Evolutionary conservation across 2,113 vertebrate genomes (phyloP).

Genomic region (Podilymbus podiceps): DNA sequence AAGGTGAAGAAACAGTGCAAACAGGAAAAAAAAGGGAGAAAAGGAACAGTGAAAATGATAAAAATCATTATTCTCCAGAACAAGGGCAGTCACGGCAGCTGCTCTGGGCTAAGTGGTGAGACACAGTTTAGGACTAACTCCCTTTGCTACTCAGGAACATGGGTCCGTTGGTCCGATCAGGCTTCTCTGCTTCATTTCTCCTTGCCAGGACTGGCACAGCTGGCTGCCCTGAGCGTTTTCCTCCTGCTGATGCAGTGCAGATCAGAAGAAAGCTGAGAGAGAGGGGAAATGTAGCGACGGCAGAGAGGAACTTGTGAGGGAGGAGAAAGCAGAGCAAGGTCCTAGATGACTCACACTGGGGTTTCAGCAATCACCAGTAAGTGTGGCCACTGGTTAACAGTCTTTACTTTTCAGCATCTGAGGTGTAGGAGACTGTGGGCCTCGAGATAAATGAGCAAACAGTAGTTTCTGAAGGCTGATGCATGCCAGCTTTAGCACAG

Average conservation of each 20-base stretch:
- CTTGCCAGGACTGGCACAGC: background rate
- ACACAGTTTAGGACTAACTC: background rate
- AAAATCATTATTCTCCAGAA: background rate
- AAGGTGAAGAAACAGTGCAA: background rate
- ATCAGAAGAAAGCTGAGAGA: background rate
- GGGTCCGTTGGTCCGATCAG: fast-evolving
- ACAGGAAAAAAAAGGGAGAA: background rate
- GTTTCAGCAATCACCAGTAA: fast-evolving
- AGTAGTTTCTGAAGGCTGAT: background rate
- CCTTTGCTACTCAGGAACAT: background rate
- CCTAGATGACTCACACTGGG: background rate
- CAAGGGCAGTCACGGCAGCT: background rate
- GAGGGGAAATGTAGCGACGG: fast-evolving
- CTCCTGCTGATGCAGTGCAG: background rate
- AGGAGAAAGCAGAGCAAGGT: background rate
- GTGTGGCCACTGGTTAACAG: background rate
- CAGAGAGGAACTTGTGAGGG: fast-evolving
- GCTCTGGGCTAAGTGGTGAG: background rate
- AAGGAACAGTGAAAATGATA: background rate
- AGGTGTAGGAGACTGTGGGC: background rate
- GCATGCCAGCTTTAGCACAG: background rate
- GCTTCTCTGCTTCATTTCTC: background rate
- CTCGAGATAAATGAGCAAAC: background rate
- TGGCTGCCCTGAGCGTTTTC: background rate
- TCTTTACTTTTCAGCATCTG: background rate